These are phyloP conservation scores for Pammene aurita DNA, from an alignment of 2,888 invertebrate genomes.

Conservation along the genomic window DNA sequence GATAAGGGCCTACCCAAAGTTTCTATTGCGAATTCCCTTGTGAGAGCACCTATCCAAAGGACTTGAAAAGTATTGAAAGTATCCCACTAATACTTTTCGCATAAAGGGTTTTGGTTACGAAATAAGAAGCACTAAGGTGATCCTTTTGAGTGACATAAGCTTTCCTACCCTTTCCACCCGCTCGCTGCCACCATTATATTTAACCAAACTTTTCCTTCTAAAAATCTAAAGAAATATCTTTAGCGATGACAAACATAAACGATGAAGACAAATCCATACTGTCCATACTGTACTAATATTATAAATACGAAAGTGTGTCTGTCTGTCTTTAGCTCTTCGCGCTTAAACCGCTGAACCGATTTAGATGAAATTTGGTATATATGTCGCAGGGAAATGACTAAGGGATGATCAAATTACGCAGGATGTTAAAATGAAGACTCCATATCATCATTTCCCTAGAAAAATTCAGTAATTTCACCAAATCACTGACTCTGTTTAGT, in stretches of 20 bases:
- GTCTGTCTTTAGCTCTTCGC: too few relatives aligned
- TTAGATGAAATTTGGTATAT: too few relatives aligned
- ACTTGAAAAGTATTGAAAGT: slow-evolving; percentile 6
- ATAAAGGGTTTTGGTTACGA: slow-evolving; percentile 17
- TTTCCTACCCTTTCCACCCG: background rate
- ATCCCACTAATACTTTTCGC: background rate
- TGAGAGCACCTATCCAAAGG: background rate
- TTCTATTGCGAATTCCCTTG: slow-evolving; percentile 2
- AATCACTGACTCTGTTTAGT: too few relatives aligned
- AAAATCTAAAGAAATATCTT: background rate
- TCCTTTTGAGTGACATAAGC: slow-evolving; percentile 10
- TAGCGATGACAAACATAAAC: background rate
- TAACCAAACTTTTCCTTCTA: background rate
- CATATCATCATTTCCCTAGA: too few relatives aligned
- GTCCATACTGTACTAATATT: too few relatives aligned
- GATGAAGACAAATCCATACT: background rate
- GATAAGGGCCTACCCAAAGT: background rate
- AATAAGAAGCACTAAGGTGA: slow-evolving; percentile 19
- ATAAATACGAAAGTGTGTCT: too few relatives aligned
- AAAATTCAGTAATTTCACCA: too few relatives aligned
- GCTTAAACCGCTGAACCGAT: too few relatives aligned
- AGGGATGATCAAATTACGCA: too few relatives aligned
- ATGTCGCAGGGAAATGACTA: too few relatives aligned
- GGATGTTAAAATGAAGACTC: too few relatives aligned
- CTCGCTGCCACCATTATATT: background rate